Base-by-base conservation (phyloP, 1,140 invertebrate species). In the Orussus abietinus region DNA sequence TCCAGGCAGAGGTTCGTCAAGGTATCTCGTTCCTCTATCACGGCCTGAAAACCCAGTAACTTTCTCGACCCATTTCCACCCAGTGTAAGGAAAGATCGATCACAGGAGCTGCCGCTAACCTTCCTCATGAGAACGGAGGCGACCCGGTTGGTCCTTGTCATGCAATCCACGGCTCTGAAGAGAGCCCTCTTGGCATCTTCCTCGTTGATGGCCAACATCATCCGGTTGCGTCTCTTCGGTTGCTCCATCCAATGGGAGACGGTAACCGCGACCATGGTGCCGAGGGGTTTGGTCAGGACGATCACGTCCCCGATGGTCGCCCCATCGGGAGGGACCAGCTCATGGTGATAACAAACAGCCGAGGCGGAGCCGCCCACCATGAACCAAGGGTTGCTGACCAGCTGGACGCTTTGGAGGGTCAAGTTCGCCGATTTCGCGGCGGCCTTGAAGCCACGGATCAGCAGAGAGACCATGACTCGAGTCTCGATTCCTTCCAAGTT, bases 341-440 rank as follows among this genome's bases (percentile, higher is more conserved):
- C 81, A 47, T 77, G 47, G 11, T 69, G 57, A 45, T 75, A 71
- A 61, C 76, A 80, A 3, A 84, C 72, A 9, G 78, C 66, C 3
- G 79, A 79, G 1, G 78, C 82, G 5, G 81, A 79, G 9, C 82
- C 82, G 9, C 82, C 82, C 41, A 84, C 77, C 5, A 76, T 78
- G 25, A 79, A 64, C 81, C 82, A 84, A 9, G 81, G 80, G 54
- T 83, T 83, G 11, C 77, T 59, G 3, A 82, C 76, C 11, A 80
- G 80, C 50, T 82, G 80, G 5, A 80, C 79, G 31, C 81, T 80
- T 28, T 75, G 77, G 4, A 84, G 75, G 34, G 59, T 62, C 3
- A 75, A 75, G 4, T 75, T 78, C 9, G 75, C 79, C 49, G 78
- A 75, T 35, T 71, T 59, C 9, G 80, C 80, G 32, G 71, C 69